Evolutionary conservation across 2,888 invertebrate genomes (phyloP), one percentile per base, ranked within the genome.

Genomic region (Hirudinaria manillensis): DNA sequence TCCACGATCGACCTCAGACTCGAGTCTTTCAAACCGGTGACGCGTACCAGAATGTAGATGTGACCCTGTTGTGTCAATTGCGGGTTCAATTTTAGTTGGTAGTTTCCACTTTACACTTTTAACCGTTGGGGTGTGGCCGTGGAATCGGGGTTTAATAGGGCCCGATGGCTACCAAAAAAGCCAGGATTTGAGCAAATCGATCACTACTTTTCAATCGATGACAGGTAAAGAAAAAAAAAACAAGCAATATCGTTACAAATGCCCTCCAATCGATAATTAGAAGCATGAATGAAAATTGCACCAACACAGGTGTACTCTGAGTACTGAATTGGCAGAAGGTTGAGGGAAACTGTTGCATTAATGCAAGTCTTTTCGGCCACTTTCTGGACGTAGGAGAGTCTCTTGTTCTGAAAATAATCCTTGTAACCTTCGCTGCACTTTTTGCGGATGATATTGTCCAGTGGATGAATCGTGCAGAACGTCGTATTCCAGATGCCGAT

Each of bases 341-440:
- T 61, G 6, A 61, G 61, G 29, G 24, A 27, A 2, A 61, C 61
- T 27, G 61, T 61, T 61, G 61, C 29, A 29, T 61, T 61, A n/a
- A 4, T 61, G 61, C 61, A 61, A 10, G 4, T 1, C 1, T 61
- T 61, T 24, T 6, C 29, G 29, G n/a, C 10, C 7, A 27, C n/a
- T 1, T 61, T 61, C 29, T 61, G 2, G 3, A 61, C n/a, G 61
- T 61, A 61, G 3, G 61, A 10, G 10, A 75, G n/a, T 29, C 75
- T 34, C 32, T 75, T 34, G 24, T 75, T 32, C 32, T 16, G 3
- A 34, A 53, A 75, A 55, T 70, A 75, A 4, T 68, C 24, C 32
- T 24, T 51, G 70, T 75, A 75, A 32, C 55, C 75, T 38, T 75
- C 75, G 36, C 75, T 75, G 55, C 75, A 75, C 27, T 53, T 45